Conservation (phyloP, 2,888 invertebrate genomes). For the Atethmia centrago region DNA sequence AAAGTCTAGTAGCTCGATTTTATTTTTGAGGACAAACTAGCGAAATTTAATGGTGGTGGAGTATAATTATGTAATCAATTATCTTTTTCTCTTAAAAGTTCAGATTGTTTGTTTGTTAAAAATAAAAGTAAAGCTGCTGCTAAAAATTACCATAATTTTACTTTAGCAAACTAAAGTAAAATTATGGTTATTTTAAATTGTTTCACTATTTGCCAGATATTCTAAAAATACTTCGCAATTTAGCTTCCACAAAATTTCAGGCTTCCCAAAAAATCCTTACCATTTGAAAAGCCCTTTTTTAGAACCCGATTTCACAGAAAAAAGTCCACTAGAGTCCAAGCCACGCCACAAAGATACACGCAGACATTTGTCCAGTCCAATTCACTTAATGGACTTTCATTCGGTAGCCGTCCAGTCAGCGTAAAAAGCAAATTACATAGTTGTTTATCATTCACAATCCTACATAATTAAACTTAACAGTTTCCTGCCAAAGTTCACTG, state of each 20-base stretch:
- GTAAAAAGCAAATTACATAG: conserved; percentile 69
- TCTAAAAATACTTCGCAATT: conserved; percentile 18
- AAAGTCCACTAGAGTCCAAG: conserved; percentile 49
- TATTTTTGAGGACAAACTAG: neutral
- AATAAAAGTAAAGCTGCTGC: neutral
- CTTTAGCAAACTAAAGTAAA: too few relatives aligned
- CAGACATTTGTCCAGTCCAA: conserved; percentile 62
- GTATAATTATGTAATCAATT: neutral
- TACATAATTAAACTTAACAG: conserved; percentile 73
- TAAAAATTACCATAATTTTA: neutral
- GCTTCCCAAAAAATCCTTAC: conserved; percentile 24
- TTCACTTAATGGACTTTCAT: conserved; percentile 66
- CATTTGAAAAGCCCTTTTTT: conserved; percentile 31
- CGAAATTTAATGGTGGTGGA: neutral
- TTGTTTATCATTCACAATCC: conserved; percentile 69
- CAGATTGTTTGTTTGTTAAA: neutral
- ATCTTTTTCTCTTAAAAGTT: neutral
- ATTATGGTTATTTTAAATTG: neutral
- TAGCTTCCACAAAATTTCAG: neutral
- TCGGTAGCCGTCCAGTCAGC: conserved; percentile 60
- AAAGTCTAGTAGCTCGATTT: neutral
- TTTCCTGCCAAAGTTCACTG: conserved; percentile 58
- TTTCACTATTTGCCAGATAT: neutral
- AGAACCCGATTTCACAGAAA: conserved; percentile 36
- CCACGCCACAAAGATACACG: conserved; percentile 52